Base-by-base conservation (phyloP, 2,888 invertebrate genomes). In the Perdita meconis region DNA sequence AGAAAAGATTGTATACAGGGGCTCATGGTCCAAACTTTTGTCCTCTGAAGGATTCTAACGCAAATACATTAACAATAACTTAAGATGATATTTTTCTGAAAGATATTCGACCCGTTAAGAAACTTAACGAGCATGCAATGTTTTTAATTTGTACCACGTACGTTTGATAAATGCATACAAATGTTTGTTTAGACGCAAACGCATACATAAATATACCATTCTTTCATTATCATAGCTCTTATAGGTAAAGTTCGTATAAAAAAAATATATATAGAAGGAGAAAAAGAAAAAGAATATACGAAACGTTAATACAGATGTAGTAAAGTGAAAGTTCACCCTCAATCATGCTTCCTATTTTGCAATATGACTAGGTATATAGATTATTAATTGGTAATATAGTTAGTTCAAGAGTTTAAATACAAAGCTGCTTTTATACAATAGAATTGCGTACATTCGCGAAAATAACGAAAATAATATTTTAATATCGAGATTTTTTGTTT, bases 1-100 rank as follows among this genome's bases (percentile, higher is more conserved):
- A 84, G 82, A 84, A 84, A 84, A 84, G 82, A 80, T 72, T 81
- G 76, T 65, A 81, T 82, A 83, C 76, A 53, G 76, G 60, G 78
- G 65, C 71, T 78, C 66, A 56, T 84, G 84, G 84, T 84, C 84
- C 84, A 80, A 79, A 79, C 57, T 59, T 64, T 73, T 42, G 38
- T 51, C 66, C 26, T 50, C 19, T 19, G n/a, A 12, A 56, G 36
- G 26, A 55, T 19, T 36, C n/a, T 55, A 55, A 60, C 36, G 12
- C n/a, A 38, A 68, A 42, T 24, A 42, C 53, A 47, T 40, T 26
- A 22, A 68, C 60, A 22, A 34, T 38, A 57, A 59, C 30, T 24
- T 24, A 51, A 63, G 19, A 24, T 36, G 59, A 66, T 36, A 16
- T 59, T 66, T 71, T n/a, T 42, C 53, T 59, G 8, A 2, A 2